phyloP scores from a whole-genome alignment of 2,797 vertebrate genomes.

The Euphonia xanthogaster region DNA sequence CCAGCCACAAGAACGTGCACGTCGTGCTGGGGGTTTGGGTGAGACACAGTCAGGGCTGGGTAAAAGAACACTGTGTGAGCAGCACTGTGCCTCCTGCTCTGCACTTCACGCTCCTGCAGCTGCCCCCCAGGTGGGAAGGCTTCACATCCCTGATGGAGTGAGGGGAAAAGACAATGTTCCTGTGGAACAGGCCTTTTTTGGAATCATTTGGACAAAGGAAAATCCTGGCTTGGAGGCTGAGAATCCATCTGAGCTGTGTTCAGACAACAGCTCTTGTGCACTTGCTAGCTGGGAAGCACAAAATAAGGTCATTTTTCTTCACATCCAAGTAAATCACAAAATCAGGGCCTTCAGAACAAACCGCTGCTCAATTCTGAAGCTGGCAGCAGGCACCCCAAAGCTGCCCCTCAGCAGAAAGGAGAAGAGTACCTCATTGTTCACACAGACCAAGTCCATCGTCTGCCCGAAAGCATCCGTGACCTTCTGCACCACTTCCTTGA shows the following conservation, averaged over 20 bases:
- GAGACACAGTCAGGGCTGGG: background rate
- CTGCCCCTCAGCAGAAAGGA: background rate
- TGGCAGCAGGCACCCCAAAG: slow-evolving; percentile 56
- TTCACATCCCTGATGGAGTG: background rate
- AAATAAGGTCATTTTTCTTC: background rate
- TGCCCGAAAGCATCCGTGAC: slow-evolving; percentile 91
- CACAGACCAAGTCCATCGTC: slow-evolving; percentile 89
- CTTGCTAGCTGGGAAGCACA: background rate
- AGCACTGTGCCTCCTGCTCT: background rate
- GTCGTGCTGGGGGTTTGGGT: background rate
- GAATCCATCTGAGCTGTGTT: background rate
- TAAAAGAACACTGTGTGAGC: background rate
- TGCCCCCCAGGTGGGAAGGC: background rate
- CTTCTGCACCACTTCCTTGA: slow-evolving; percentile 90
- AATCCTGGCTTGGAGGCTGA: background rate
- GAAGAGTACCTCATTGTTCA: slow-evolving; percentile 84
- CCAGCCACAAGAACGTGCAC: background rate
- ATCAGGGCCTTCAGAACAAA: background rate
- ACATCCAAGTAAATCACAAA: background rate
- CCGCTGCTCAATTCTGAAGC: slow-evolving; percentile 15
- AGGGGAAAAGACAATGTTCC: background rate
- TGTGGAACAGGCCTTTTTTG: background rate
- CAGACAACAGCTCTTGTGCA: background rate
- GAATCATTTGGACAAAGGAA: background rate
- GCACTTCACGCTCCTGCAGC: background rate